phyloP scores from a whole-genome alignment of 37 sponge, comb jelly and placozoan genomes.

The Dysidea cf. avara region DNA sequence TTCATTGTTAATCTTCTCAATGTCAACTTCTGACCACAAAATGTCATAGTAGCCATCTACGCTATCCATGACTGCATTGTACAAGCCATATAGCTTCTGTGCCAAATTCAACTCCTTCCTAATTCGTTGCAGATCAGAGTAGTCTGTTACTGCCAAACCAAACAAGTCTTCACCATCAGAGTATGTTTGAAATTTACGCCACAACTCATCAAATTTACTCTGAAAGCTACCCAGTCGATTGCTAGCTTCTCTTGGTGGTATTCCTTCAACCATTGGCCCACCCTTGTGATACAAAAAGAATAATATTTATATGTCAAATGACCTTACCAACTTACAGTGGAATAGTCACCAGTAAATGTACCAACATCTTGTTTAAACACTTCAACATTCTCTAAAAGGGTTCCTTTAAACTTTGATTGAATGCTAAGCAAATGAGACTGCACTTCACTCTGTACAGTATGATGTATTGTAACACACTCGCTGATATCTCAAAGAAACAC shows the following conservation, averaged over 20 bases:
- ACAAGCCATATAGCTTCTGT: conserved; percentile 95
- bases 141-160: conserved; percentile 87
- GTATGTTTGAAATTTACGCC: conserved; percentile 89
- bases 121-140: conserved; percentile 69
- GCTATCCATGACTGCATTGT: conserved; percentile 84
- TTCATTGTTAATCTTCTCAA: conserved; percentile 94
- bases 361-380: conserved; percentile 58
- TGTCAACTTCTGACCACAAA: conserved; percentile 93
- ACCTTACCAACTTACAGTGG: conserved; percentile 1
- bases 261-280: conserved; percentile 93
- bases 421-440: conserved; percentile 76
- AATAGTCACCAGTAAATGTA: conserved; percentile 52
- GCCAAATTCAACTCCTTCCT: conserved; percentile 84
- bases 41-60: conserved; percentile 94
- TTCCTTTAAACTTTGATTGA: conserved; percentile 79
- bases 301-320: background rate
- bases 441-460: conserved; percentile 31
- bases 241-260: conserved; percentile 90
- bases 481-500: background rate
- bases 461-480: background rate
- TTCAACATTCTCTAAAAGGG: conserved; percentile 64
- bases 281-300: conserved; percentile 1
- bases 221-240: conserved; percentile 87
- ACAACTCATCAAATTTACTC: conserved; percentile 86
- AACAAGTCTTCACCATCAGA: conserved; percentile 95